Evolutionary conservation across 2,113 vertebrate species (phyloP).

Genomic region (Bufo bufo): DNA sequence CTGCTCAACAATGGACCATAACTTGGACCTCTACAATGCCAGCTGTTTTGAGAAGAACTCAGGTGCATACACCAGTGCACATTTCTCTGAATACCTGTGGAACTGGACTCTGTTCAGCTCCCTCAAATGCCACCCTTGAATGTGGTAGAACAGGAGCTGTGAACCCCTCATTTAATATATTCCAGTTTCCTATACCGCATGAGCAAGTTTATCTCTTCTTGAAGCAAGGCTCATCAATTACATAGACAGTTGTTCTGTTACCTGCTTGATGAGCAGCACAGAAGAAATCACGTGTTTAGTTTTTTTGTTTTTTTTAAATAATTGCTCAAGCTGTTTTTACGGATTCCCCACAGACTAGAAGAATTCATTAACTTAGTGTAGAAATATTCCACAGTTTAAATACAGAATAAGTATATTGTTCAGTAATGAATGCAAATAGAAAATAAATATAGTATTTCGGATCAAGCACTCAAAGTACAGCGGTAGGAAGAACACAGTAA

Average conservation of each 20-base stretch:
- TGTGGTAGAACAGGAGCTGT: neutral
- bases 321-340: neutral
- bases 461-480: neutral
- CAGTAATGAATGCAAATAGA: neutral
- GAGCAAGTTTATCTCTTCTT: neutral
- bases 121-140: neutral
- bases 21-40: neutral
- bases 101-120: neutral
- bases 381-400: neutral
- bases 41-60: neutral
- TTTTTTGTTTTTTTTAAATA: neutral
- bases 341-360: neutral
- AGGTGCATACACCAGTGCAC: neutral
- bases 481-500: neutral
- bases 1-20: neutral
- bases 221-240: neutral
- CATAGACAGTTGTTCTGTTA: constrained; percentile 2
- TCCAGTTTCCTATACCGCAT: neutral
- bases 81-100: neutral
- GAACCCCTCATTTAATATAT: neutral
- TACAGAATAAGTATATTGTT: neutral
- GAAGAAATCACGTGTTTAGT: neutral
- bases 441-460: neutral
- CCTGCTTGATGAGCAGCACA: neutral
- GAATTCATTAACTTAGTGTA: neutral